phyloP scores from a whole-genome alignment of 2,113 vertebrate species.

The Philantomba maxwellii region DNA sequence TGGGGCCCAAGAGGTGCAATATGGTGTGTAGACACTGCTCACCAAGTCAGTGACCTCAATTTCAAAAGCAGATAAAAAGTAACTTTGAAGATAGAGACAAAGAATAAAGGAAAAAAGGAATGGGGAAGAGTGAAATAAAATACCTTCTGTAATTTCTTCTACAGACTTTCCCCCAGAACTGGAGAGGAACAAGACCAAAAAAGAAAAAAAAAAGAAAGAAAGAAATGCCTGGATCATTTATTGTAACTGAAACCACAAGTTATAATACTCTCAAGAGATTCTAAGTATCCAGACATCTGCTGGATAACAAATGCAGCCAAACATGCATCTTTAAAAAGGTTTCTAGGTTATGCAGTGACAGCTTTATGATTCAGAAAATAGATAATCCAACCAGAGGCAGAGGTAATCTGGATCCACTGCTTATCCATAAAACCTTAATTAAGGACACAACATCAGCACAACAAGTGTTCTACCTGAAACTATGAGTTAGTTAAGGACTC shows the following conservation, averaged over 20 bases:
- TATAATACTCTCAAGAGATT: slow-evolving; percentile 74
- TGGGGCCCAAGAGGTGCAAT: not conserved
- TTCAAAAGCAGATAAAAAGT: slow-evolving; percentile 31
- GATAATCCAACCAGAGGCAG: slow-evolving; percentile 74
- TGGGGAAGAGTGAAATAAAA: slow-evolving; percentile 29
- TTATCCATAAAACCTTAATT: not conserved
- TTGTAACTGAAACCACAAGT: slow-evolving; percentile 70
- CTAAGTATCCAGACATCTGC: slow-evolving; percentile 81
- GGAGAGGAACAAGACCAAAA: slow-evolving; percentile 39
- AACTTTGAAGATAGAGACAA: not conserved
- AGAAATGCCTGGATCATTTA: slow-evolving; percentile 47
- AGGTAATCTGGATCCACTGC: slow-evolving; percentile 66
- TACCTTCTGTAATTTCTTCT: slow-evolving; percentile 59
- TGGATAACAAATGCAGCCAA: slow-evolving; percentile 81
- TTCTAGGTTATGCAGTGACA: slow-evolving; percentile 80
- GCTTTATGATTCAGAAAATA: slow-evolving; percentile 79
- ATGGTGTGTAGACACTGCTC: not conserved
- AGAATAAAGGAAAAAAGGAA: not conserved
- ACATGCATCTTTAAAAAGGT: slow-evolving; percentile 79
- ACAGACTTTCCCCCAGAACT: slow-evolving; percentile 46
- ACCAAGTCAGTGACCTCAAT: not conserved
- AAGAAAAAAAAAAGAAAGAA: not conserved
- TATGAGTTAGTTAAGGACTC: not conserved
- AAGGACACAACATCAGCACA: not conserved
- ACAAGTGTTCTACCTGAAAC: not conserved